Conservation (phyloP, 1,140 invertebrate genomes). For the Agraylea sexmaculata region DNA sequence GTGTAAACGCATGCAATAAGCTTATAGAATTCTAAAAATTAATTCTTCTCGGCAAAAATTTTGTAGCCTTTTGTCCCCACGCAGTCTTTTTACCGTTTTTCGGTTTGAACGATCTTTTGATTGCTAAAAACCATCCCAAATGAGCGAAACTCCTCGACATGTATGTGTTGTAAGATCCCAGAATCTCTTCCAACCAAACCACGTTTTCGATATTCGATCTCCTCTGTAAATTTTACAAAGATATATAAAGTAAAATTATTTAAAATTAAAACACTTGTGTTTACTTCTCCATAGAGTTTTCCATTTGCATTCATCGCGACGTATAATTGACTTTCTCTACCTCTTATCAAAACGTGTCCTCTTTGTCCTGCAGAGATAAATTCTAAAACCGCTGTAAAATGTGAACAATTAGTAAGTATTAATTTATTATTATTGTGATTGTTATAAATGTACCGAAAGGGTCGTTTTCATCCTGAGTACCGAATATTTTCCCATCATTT, state of each 20-base stretch:
- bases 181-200: constrained; percentile 46
- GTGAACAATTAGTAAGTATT: constrained; percentile 9
- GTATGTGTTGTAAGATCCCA: constrained; percentile 46
- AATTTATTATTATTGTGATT: constrained; percentile 4
- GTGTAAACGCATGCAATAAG: too few relatives aligned
- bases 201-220: constrained; percentile 40
- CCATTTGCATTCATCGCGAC: constrained; percentile 52
- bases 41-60: constrained; percentile 44
- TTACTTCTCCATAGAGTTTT: constrained; percentile 49
- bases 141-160: constrained; percentile 46
- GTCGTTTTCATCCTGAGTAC: constrained; percentile 39
- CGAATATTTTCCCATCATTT: constrained; percentile 40
- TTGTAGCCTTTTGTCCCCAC: constrained; percentile 49
- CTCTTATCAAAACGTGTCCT: constrained; percentile 46
- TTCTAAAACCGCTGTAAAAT: constrained; percentile 42
- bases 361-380: constrained; percentile 36
- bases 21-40: too few relatives aligned
- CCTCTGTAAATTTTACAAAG: constrained; percentile 37
- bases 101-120: constrained; percentile 50
- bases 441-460: constrained; percentile 36
- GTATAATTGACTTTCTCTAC: constrained; percentile 43
- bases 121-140: constrained; percentile 50
- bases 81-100: constrained; percentile 46
- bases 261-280: too few relatives aligned
- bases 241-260: too few relatives aligned